These are phyloP conservation scores for Phoxinus dragarum DNA, from an alignment of 2,797 vertebrate genomes.

Conservation along the genomic window DNA sequence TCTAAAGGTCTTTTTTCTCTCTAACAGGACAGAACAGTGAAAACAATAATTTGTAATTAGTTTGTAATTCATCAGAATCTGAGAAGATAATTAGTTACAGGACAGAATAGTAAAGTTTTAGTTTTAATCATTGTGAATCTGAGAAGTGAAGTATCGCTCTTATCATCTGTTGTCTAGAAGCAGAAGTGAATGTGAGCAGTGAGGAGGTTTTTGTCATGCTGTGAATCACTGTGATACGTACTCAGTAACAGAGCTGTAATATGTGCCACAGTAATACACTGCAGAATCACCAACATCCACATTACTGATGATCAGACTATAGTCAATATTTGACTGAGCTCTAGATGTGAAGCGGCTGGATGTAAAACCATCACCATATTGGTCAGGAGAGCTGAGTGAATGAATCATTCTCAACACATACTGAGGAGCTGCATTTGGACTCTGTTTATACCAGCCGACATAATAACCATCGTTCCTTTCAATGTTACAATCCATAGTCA, in stretches of 20 bases:
- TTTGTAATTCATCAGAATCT: no score
- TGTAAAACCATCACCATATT: conserved; percentile 50
- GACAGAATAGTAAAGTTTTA: no score
- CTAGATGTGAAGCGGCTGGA: conserved; percentile 49
- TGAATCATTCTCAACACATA: background rate
- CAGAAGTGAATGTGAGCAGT: conserved; percentile 56
- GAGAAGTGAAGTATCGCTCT: no score
- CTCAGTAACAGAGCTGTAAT: background rate
- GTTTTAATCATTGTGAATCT: no score
- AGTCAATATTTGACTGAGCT: conserved; percentile 52
- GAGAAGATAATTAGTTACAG: no score
- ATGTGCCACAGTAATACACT: conserved; percentile 45
- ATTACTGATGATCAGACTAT: conserved; percentile 52
- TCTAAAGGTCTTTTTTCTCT: no score
- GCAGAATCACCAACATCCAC: conserved; percentile 63
- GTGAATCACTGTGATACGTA: conserved; percentile 58
- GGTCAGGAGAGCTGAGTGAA: fast-evolving
- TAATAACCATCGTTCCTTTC: no score
- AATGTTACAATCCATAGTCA: no score
- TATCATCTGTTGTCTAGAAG: background rate
- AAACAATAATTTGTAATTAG: no score
- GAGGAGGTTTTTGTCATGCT: conserved; percentile 65
- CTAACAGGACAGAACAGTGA: no score
- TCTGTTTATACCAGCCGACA: conserved; percentile 58
- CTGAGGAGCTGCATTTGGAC: conserved; percentile 58